Base-by-base conservation (phyloP, 2,113 vertebrate genomes). In the Cynoglossus semilaevis region DNA sequence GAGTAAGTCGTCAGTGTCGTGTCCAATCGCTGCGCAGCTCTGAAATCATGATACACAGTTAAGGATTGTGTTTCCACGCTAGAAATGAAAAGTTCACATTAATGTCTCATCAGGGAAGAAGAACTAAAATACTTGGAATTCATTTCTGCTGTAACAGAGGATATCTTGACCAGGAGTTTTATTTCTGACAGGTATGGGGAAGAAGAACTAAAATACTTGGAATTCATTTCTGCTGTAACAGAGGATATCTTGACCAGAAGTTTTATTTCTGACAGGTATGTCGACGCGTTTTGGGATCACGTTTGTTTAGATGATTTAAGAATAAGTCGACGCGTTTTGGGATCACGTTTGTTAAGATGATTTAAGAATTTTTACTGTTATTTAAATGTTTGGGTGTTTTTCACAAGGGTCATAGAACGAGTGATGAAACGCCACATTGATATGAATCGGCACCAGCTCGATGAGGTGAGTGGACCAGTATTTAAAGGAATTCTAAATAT, bases 201-300 rank as follows among this genome's bases (percentile, higher is more conserved):
- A 64, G 94, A 97, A 72, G 94, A 98, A 75, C 75, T 95, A 37
- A 69, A 88, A 63, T 97, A 97, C 86, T 90, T 98, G 46, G 90
- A 87, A 72, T 98, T 98, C 77, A 93, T 99, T 76, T 90, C 93
- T 80, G 92, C 93, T 67, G 72, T 98, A 63, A 98, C 97, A 56
- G 92, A 94, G 70, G 95, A 98, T 46, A 94, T 99, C 81, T 88
- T 98, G 82, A 90, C 81, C 70, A 88, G 93, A 17, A 93, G 92
- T 38, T 77, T 96, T n/a, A 94, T 93, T 88, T 96, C 95, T 70
- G 89, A 95, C 89, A 94, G 95, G 96, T 98, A 63, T 48, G 29
- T 50, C 47, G 37, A 57, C 18, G 19, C 36, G 37, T 41, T 13
- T 41, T 11, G 38, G 10, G 11, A 12, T 14, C 38, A 12, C 4